A percentile compares a stretch with the other conserved stretches of the same genome.
phyloP scores from a whole-genome alignment of 2,797 vertebrate species.

The Schizopygopsis malacanthus region DNA sequence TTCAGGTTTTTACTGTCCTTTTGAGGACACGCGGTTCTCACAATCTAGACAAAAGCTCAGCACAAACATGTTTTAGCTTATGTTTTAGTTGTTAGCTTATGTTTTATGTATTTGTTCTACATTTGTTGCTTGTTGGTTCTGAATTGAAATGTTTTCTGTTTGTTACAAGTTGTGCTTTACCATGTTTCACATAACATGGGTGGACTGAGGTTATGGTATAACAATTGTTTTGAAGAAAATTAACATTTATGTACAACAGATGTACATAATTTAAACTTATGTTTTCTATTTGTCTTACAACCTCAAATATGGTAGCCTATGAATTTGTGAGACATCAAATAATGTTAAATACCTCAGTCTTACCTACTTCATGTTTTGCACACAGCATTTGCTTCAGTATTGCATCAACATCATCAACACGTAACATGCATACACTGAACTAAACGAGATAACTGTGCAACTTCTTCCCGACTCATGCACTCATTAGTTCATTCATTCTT shows the following conservation, averaged over 20 bases:
- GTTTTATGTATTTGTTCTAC: not conserved
- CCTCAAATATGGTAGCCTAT: not conserved
- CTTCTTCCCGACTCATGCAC: slow-evolving; percentile 40
- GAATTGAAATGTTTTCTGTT: not conserved
- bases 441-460: not conserved
- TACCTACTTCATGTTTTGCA: not conserved
- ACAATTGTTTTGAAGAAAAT: not conserved
- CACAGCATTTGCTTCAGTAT: not conserved
- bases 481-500: slow-evolving; percentile 62
- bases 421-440: not conserved
- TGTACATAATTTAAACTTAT: not conserved
- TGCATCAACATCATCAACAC: not conserved
- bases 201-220: not conserved
- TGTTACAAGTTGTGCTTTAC: not conserved
- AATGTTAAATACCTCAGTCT: not conserved
- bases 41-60: not conserved
- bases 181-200: not conserved
- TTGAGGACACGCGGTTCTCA: not conserved
- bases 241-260: not conserved
- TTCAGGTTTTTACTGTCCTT: slow-evolving; percentile 17
- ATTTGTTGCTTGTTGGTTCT: not conserved
- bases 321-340: no score
- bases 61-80: not conserved
- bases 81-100: slow-evolving; percentile 4
- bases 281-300: slow-evolving; percentile 1